These are phyloP conservation scores for Egretta garzetta DNA, from an alignment of 2,113 vertebrate genomes.

Conservation along the genomic window DNA sequence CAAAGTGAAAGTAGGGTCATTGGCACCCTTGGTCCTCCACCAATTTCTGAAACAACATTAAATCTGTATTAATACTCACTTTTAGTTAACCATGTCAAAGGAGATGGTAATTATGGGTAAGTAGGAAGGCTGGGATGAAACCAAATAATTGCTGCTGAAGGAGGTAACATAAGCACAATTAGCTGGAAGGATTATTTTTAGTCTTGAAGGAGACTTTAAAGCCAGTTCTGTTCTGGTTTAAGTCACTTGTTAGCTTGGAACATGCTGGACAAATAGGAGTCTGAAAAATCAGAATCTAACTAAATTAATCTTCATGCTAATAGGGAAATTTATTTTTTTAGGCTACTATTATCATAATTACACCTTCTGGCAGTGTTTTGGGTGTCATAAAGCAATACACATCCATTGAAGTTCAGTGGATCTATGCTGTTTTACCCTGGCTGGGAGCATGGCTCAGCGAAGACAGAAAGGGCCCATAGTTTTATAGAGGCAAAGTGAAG, in stretches of 20 bases:
- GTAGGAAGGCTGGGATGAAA: conserved; percentile 28
- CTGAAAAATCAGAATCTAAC: not conserved
- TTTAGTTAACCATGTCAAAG: conserved; percentile 21
- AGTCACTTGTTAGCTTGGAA: not conserved
- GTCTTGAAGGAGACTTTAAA: not conserved
- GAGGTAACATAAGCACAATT: conserved; percentile 33
- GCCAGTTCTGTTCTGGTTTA: not conserved
- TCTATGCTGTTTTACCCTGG: not conserved
- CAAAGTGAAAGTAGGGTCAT: conserved; percentile 27
- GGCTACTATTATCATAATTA: not conserved
- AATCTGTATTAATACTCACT: conserved; percentile 26
- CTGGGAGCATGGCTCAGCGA: not conserved
- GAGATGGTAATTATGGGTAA: conserved; percentile 49
- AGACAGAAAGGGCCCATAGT: not conserved
- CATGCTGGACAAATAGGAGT: not conserved
- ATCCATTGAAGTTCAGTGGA: not conserved
- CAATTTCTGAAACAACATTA: conserved; percentile 21
- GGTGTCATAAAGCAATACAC: not conserved
- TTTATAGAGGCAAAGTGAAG: not conserved
- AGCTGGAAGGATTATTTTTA: not conserved
- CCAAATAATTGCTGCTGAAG: conserved; percentile 11
- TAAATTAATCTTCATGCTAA: not conserved
- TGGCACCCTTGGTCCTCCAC: not conserved
- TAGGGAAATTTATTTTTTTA: not conserved
- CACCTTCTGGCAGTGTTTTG: not conserved